phyloP scores from a whole-genome alignment of 2,888 invertebrate genomes.

The Cantharis rufa region DNA sequence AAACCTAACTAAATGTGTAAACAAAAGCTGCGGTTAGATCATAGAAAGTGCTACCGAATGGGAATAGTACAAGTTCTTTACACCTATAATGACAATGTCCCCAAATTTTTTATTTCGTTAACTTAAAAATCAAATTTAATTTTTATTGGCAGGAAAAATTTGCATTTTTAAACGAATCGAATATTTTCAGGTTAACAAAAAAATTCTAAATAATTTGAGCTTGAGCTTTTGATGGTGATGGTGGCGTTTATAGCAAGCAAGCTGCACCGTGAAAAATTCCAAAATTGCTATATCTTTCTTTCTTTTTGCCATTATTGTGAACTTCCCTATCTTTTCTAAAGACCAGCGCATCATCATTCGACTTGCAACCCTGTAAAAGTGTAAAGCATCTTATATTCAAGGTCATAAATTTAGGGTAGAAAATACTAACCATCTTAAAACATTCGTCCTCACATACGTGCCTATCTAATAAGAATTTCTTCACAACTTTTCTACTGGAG shows the following conservation, averaged over 20 bases:
- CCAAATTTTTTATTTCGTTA: not conserved
- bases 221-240: conserved; percentile 23
- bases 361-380: conserved; percentile 47
- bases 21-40: conserved; percentile 16
- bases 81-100: conserved; percentile 4
- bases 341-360: conserved; percentile 33
- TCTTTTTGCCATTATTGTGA: conserved; percentile 36
- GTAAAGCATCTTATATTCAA: conserved; percentile 49
- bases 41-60: conserved; percentile 16
- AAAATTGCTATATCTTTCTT: conserved; percentile 42
- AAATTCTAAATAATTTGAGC: conserved; percentile 17
- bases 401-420: conserved; percentile 51
- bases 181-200: not conserved
- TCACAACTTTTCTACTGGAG: not conserved
- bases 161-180: not conserved
- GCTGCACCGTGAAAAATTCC: conserved; percentile 48
- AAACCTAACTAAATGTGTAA: conserved; percentile 26
- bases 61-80: conserved; percentile 11
- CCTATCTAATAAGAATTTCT: not conserved
- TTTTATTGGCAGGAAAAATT: not conserved
- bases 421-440: conserved; percentile 47
- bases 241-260: conserved; percentile 30
- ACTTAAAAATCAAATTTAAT: not conserved
- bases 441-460: not conserved
- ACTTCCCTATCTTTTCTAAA: conserved; percentile 28